Base-by-base conservation (phyloP, 2,797 vertebrate species). In the Gobionotothen gibberifrons region DNA sequence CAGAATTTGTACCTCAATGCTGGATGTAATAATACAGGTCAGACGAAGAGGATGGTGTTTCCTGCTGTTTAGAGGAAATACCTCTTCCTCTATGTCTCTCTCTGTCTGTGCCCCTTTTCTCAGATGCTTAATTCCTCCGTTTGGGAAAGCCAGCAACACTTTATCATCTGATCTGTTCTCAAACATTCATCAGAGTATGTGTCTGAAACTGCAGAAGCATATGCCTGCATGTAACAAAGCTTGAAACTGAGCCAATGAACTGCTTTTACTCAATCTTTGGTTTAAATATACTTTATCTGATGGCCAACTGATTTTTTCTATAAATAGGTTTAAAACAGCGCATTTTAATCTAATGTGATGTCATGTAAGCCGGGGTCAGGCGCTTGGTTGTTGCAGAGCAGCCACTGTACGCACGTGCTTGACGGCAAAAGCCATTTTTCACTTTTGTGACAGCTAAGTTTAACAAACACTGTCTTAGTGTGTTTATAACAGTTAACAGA, bases 391-490 rank as follows among this genome's bases (percentile, higher is more conserved):
- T 70, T 78, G 40, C 62, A 48, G 21, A 48, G 26, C 59, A 44
- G 72, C 49, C 69, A 64, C 47, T 78, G 76, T 77, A 79, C 74
- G 62, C 51, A 56, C 55, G 42, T 49, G 36, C 69, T 69, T 80
- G 56, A 83, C 59, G 69, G 67, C n/a, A 62, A 74, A 63, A 81
- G 36, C 22, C 62, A 63, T 82, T 81, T 87, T 21, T 61, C 69
- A 39, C 62, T 82, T 85, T 78, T 74, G 69, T 73, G 57, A 60
- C 76, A 64, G 61, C 57, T 84, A 74, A 80, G 79, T 87, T 85
- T 69, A 76, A 76, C 56, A 85, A 88, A 86, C 72, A 83, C 49
- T 81, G 79, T 82, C 63, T 67, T 36, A 22, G 49, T 71, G 60
- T 81, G 72, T 87, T 79, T 79, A 65, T 71, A 69, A 51, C 43